Evolutionary conservation across 2,888 invertebrate species (phyloP).

Genomic region (Panopea generosa): DNA sequence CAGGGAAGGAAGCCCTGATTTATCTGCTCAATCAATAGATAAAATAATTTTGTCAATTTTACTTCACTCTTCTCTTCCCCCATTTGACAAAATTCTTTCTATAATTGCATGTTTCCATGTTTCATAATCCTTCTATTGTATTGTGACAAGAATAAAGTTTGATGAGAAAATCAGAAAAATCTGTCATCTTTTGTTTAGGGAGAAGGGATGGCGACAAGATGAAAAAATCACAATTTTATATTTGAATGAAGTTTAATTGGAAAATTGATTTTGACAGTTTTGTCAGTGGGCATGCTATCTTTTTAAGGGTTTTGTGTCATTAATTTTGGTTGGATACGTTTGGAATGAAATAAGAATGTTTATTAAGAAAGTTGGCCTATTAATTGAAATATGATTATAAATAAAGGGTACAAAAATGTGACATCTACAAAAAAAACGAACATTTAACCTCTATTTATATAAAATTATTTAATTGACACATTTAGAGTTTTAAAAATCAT

Average conservation of each 20-base stretch:
- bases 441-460: too few relatives aligned
- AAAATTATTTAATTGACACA: too few relatives aligned
- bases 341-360: not conserved
- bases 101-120: too few relatives aligned
- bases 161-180: not conserved
- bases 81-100: too few relatives aligned
- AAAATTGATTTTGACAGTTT: not conserved
- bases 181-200: not conserved
- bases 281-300: not conserved
- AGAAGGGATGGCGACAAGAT: conserved; percentile 5
- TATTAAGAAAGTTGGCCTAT: too few relatives aligned
- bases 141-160: not conserved
- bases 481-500: too few relatives aligned
- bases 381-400: too few relatives aligned
- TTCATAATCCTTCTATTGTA: not conserved
- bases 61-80: too few relatives aligned
- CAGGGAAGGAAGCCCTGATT: conserved; percentile 2
- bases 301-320: not conserved
- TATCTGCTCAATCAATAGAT: not conserved
- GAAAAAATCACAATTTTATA: not conserved
- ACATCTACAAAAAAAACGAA: too few relatives aligned
- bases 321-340: not conserved
- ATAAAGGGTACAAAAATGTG: too few relatives aligned
- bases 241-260: too few relatives aligned
- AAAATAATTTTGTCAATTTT: too few relatives aligned